phyloP scores from a whole-genome alignment of 2,113 vertebrate species.

The Suncus etruscus region DNA sequence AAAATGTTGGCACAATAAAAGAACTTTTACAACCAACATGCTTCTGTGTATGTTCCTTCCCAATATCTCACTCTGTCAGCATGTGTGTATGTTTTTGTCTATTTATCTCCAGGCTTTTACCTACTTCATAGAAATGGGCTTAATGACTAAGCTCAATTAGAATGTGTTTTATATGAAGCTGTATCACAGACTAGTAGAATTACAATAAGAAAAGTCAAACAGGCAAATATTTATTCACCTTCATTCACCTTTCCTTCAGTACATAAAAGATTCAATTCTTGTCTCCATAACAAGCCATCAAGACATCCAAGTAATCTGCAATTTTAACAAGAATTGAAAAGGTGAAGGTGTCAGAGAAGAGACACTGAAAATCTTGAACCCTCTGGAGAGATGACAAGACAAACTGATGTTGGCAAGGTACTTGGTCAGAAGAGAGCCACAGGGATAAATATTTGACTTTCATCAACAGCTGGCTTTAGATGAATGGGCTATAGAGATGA shows the following conservation, averaged over 20 bases:
- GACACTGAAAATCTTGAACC: slow-evolving; percentile 6
- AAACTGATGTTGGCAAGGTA: not conserved
- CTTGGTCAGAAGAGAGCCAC: not conserved
- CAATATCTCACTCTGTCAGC: not conserved
- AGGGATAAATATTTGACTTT: slow-evolving; percentile 40
- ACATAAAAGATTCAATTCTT: slow-evolving; percentile 30
- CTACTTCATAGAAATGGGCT: not conserved
- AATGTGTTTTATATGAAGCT: not conserved
- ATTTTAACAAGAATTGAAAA: slow-evolving; percentile 55
- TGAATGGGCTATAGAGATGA: slow-evolving; percentile 47
- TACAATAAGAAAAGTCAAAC: not conserved
- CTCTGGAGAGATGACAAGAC: slow-evolving; percentile 19
- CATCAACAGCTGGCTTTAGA: slow-evolving; percentile 32
- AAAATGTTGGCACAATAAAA: slow-evolving; percentile 31
- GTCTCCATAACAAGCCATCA: not conserved
- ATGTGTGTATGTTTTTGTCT: not conserved
- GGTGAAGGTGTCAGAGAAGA: not conserved
- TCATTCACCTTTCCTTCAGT: slow-evolving; percentile 10
- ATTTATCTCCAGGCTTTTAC: not conserved
- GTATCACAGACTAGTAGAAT: not conserved
- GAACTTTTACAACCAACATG: not conserved
- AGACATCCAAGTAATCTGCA: slow-evolving; percentile 24
- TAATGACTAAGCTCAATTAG: not conserved
- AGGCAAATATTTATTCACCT: not conserved
- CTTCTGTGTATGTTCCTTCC: too few relatives aligned